A percentile compares a stretch with the other conserved stretches of the same genome.
Conservation (phyloP, 2,888 invertebrate species). For the Rutpela maculata region DNA sequence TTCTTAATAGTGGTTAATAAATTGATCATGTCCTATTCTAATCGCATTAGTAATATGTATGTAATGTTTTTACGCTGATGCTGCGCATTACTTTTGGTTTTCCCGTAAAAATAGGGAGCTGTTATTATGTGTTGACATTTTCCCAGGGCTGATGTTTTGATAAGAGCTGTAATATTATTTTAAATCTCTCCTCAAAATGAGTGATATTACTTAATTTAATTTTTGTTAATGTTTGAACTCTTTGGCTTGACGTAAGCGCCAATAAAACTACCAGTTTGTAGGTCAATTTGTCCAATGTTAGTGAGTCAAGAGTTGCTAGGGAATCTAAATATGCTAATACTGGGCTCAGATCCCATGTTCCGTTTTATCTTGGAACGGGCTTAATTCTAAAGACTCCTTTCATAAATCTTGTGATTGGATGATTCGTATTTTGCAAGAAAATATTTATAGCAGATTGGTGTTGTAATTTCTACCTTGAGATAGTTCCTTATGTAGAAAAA, state of each 20-base stretch:
- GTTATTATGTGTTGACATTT: constrained; percentile 49
- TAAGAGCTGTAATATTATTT: constrained; percentile 46
- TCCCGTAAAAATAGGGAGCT: constrained; percentile 47
- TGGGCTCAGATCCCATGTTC: background rate
- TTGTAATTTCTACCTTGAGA: background rate
- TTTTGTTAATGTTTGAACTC: constrained; percentile 47
- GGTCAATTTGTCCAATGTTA: constrained; percentile 5
- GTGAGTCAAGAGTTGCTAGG: background rate
- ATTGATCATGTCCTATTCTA: background rate
- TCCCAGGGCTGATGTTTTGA: constrained; percentile 38
- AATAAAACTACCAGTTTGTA: constrained; percentile 12
- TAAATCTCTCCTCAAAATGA: constrained; percentile 30
- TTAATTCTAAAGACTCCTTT: background rate
- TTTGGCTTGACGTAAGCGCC: constrained; percentile 37
- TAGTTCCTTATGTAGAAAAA: background rate
- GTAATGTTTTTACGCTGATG: constrained; percentile 31
- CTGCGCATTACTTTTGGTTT: constrained; percentile 48
- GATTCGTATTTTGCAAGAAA: background rate
- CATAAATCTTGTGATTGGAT: background rate
- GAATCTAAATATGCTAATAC: background rate
- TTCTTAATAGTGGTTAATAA: constrained; percentile 14
- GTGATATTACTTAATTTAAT: constrained; percentile 45
- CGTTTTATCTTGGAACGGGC: constrained; percentile 7
- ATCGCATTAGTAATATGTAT: constrained; percentile 12
- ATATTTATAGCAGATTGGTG: constrained; percentile 1